These are phyloP conservation scores for Calosoma granatense DNA, from an alignment of 1,140 invertebrate genomes.

Conservation along the genomic window DNA sequence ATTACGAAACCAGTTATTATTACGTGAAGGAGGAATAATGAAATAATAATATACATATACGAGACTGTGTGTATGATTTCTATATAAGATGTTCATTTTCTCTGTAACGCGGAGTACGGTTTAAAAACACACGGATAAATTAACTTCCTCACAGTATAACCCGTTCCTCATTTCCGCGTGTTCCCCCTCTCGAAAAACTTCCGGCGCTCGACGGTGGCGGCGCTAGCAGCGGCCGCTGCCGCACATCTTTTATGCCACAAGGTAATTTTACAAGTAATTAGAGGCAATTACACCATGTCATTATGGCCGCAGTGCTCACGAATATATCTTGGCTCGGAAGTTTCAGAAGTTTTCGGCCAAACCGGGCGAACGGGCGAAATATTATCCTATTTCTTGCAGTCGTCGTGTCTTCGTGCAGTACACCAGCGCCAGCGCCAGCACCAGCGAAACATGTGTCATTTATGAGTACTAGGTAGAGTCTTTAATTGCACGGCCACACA, in stretches of 20 bases:
- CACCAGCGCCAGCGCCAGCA: not conserved
- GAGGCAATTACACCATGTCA: conserved; percentile 35
- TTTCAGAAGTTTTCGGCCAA: not conserved
- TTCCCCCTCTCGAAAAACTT: conserved; percentile 23
- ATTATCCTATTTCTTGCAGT: conserved; percentile 8
- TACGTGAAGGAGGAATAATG: not conserved
- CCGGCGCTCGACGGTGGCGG: conserved; percentile 20
- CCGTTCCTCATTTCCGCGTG: not conserved
- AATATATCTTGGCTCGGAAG: not conserved
- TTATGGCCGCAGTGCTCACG: conserved; percentile 24
- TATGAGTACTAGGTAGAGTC: too few species aligned
- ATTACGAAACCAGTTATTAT: conserved; percentile 6
- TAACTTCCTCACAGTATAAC: not conserved
- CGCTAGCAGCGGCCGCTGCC: conserved; percentile 7
- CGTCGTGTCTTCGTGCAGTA: not conserved
- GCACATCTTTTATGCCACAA: conserved; percentile 35
- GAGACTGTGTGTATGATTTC: not conserved
- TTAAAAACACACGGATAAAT: conserved; percentile 4
- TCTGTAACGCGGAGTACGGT: not conserved
- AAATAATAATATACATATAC: not conserved
- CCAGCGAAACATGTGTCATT: not conserved
- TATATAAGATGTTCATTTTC: not conserved
- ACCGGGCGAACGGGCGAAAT: not conserved
- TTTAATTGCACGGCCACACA: too few species aligned
- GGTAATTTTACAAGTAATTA: conserved; percentile 40